Conservation (phyloP, 2,888 invertebrate species). For the Patella caerulea region DNA sequence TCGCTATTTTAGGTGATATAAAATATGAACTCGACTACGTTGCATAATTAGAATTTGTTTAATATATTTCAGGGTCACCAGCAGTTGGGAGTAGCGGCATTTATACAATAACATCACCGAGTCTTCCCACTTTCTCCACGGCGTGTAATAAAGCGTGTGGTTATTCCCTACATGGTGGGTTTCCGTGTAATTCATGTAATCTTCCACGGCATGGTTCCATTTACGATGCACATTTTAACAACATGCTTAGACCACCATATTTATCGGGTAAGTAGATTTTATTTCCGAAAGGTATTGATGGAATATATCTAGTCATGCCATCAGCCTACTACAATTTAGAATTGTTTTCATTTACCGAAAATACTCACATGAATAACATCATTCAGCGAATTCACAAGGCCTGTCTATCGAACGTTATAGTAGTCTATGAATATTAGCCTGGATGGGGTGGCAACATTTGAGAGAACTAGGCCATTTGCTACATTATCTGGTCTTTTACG, state of each 20-base stretch:
- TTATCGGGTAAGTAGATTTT: slow-evolving; percentile 52
- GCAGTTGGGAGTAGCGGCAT: slow-evolving; percentile 30
- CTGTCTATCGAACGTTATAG: too few relatives aligned
- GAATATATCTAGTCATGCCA: too few relatives aligned
- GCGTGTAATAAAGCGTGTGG: slow-evolving; percentile 43
- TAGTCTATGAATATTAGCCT: too few relatives aligned
- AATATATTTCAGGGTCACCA: slow-evolving; percentile 19
- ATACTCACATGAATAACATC: too few relatives aligned
- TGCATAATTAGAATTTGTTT: not conserved
- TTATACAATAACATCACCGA: slow-evolving; percentile 36
- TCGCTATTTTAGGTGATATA: too few relatives aligned
- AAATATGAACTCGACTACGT: too few relatives aligned
- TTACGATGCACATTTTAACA: slow-evolving; percentile 59
- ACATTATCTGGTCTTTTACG: too few relatives aligned
- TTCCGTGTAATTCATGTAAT: slow-evolving; percentile 52
- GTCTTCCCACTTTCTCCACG: slow-evolving; percentile 31
- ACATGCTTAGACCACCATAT: slow-evolving; percentile 60
- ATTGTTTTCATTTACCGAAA: too few relatives aligned
- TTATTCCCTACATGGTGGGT: slow-evolving; percentile 36
- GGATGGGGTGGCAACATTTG: too few relatives aligned
- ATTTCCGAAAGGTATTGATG: not conserved
- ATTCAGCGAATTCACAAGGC: too few relatives aligned
- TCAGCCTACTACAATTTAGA: too few relatives aligned
- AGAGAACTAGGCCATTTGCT: too few relatives aligned
- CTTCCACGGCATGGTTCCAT: slow-evolving; percentile 52